Evolutionary conservation across 92 coral and sea anemone genomes (phyloP).

Genomic region (Desmophyllum pertusum): DNA sequence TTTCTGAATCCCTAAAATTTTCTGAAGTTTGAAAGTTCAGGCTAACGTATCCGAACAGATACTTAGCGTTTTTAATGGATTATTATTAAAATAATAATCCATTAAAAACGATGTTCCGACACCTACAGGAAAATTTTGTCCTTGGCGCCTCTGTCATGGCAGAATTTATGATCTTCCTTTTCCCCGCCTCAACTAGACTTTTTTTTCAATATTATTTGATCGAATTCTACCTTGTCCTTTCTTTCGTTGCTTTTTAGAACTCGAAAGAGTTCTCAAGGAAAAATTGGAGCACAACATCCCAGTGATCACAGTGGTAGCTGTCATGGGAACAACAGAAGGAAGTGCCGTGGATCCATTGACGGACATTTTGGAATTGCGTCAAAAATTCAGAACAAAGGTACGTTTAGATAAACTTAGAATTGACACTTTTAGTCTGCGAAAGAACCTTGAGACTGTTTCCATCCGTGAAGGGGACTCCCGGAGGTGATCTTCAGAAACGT

Average conservation of each 20-base stretch:
- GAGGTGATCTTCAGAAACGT: no score
- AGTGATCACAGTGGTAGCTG: slow-evolving; percentile 71
- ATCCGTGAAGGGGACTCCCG: no score
- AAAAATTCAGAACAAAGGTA: slow-evolving; percentile 71
- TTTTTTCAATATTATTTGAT: neutral
- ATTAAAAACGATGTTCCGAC: no score
- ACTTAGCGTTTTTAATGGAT: no score
- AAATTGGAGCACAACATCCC: slow-evolving; percentile 60
- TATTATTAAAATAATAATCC: no score
- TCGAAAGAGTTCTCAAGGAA: slow-evolving; percentile 45
- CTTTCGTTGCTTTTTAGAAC: slow-evolving; percentile 45
- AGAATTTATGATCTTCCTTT: no score
- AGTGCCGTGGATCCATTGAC: slow-evolving; percentile 89
- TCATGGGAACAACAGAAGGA: slow-evolving; percentile 92
- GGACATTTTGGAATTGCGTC: slow-evolving; percentile 66
- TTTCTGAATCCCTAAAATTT: no score
- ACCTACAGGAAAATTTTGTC: no score
- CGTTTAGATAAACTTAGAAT: neutral
- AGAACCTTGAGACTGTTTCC: neutral
- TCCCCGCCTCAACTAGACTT: no score
- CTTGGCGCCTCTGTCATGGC: no score
- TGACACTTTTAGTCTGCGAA: neutral
- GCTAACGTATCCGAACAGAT: no score
- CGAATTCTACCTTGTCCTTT: neutral
- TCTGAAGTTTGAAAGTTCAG: no score